Evolutionary conservation across 2,113 vertebrate species (phyloP), one percentile per base, ranked within the genome.

Genomic region (Lasiurus cinereus): DNA sequence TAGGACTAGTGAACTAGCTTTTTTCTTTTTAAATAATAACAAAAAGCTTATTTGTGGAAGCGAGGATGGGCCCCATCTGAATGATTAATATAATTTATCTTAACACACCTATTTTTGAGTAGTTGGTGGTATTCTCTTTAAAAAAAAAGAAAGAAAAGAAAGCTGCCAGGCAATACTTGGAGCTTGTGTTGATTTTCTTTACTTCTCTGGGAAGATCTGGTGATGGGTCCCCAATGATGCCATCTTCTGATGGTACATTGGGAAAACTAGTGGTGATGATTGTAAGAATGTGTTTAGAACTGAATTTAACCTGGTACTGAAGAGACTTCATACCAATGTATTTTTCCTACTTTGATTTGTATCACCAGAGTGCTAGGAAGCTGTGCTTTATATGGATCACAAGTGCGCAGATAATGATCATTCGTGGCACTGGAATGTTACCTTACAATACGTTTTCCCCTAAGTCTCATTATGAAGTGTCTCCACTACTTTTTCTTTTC

Each of bases 291-390:
- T 89, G 21, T 73, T 94, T 93, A 73, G 62, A 93, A 43, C 69
- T 82, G 67, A 94, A 72, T 94, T 88, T 78, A 90, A 93, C 22
- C 48, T 50, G 15, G 52, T 62, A 85, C 43, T 50, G 48, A 73
- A 88, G 88, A 27, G 21, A 7, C 33, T 90, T 95, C 70, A 70
- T 80, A 72, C 31, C 43, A 93, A 86, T 50, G 31, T 62, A 52
- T 46, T 79, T 59, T 96, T 87, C 1, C 10, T 93, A 62, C 56
- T 88, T 93, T 83, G 64, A 66, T 93, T 91, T 83, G 27, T 91
- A 70, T 83, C 31, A 64, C n/a, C 19, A 54, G 50, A 69, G 19
- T 83, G 54, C 36, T 86, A 87, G 77, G 66, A 39, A 89, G 21
- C 84, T 77, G 72, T 86, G 79, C 76, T 93, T 88, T 70, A 74